Base-by-base conservation (phyloP, 2,797 vertebrate genomes). In the Darevskia nairensis region DNA sequence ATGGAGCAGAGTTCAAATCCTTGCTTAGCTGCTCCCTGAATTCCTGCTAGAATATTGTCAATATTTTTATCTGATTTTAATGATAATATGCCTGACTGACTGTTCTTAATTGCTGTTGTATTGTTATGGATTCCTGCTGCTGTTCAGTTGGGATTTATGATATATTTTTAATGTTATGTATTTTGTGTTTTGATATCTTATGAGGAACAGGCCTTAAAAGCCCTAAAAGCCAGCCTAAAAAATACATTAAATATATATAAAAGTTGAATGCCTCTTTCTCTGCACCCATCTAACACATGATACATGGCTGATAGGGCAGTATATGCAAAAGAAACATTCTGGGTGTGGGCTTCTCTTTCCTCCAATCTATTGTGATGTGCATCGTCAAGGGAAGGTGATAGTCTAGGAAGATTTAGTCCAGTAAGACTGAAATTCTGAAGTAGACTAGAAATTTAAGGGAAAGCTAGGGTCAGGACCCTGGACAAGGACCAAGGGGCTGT, bases 1-100 rank as follows among this genome's bases (percentile, higher is more conserved):
- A 35, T 66, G 4, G 41, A 64, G 39, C 7, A 27, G 50, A 29
- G 86, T 88, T 89, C 80, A 80, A 90, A 10, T 90, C 41, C 6
- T 68, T 23, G 2, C 72, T 64, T 55, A 39, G 8, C 6, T 64
- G 61, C 61, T 69, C 9, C 23, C 27, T 27, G 23, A 69, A 69
- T 69, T n/a, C 6, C 1, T 29, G 27, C 66, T 69, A 69, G 9
- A 69, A 69, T 27, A 69, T 25, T 69, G 23, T 64, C 61, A 64
- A 19, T 23, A 64, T 64, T 23, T 61, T 11, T 69, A n/a, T 69
- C 23, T 69, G 8, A 69, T 69, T 25, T n/a, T 69, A n/a, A 69
- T 69, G 10, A 69, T 69, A 69, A 2, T 69, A 69, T 69, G 66
- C 27, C 8, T 1, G 27, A 69, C 27, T 29, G 66, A 11, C 23